A percentile compares a stretch with the other conserved stretches of the same genome.
These are phyloP conservation scores for Notamacropus eugenii DNA, from an alignment of 2,797 vertebrate species.

Conservation along the genomic window DNA sequence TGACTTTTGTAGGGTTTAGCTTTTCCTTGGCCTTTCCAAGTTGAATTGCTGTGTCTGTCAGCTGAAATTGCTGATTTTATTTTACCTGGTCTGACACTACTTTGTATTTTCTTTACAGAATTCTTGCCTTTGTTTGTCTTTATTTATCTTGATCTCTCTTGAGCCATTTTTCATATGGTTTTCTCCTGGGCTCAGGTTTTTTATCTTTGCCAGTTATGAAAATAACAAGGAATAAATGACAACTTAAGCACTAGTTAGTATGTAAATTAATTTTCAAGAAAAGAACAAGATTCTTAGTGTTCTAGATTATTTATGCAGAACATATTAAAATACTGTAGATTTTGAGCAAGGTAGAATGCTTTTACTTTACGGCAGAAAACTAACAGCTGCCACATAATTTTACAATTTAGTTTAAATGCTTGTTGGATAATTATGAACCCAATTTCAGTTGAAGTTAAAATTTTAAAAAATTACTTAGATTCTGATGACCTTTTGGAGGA, in stretches of 20 bases:
- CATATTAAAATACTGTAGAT: background rate
- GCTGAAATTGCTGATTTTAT: background rate
- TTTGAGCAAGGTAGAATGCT: background rate
- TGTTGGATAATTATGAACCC: constrained; percentile 9
- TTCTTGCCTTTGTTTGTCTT: background rate
- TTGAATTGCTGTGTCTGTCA: background rate
- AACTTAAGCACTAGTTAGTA: background rate
- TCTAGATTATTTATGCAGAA: background rate
- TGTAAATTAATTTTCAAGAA: background rate
- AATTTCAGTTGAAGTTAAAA: background rate
- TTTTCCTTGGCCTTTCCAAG: background rate
- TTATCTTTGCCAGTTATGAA: background rate
- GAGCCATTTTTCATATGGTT: rapidly evolving
- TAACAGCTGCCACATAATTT: background rate
- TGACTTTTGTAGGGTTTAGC: background rate
- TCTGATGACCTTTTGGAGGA: background rate
- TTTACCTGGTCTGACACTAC: background rate
- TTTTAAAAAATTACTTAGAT: background rate
- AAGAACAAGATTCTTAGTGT: background rate
- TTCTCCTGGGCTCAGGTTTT: background rate
- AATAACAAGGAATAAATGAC: background rate
- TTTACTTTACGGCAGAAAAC: constrained; percentile 1
- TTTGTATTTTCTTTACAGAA: background rate
- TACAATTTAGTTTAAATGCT: constrained; percentile 20
- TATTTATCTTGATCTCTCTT: background rate